A percentile compares a stretch with the other conserved stretches of the same genome.
Conservation (phyloP, 2,888 invertebrate genomes). For the Heliconius erato region DNA sequence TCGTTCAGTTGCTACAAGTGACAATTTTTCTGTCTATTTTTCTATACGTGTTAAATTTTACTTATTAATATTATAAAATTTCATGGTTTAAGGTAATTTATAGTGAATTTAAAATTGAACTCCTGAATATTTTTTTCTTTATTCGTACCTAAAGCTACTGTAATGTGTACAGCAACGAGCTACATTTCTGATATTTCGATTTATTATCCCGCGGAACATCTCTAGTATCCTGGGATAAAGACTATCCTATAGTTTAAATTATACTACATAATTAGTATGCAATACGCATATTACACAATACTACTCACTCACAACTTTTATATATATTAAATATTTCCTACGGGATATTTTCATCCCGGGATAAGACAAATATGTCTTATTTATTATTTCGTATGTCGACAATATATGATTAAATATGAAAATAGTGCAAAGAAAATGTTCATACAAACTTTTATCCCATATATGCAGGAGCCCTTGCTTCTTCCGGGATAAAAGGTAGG, state of each 20-base stretch:
- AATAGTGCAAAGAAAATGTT: constrained; percentile 1
- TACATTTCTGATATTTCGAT: background rate
- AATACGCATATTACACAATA: constrained; percentile 5
- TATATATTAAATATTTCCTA: too few relatives aligned
- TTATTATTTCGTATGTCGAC: background rate
- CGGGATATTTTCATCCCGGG: constrained; percentile 16
- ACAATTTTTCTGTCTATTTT: background rate
- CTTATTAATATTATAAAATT: background rate
- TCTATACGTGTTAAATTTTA: background rate
- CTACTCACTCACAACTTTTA: background rate
- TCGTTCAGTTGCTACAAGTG: background rate
- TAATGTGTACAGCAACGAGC: background rate
- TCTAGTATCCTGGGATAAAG: background rate
- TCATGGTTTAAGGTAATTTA: background rate
- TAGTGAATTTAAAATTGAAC: background rate
- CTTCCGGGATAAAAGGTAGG: constrained; percentile 25
- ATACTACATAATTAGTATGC: background rate
- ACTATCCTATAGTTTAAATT: background rate
- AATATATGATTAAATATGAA: background rate
- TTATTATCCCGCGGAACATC: background rate
- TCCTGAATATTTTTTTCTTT: background rate
- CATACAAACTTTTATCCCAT: constrained; percentile 17
- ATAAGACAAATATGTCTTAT: background rate
- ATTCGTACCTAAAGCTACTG: background rate
- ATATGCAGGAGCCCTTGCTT: constrained; percentile 24